Percentiles rank a stretch among this genome's conserved stretches.
phyloP scores from a whole-genome alignment of 2,888 invertebrate species.

The Fragum fragum region DNA sequence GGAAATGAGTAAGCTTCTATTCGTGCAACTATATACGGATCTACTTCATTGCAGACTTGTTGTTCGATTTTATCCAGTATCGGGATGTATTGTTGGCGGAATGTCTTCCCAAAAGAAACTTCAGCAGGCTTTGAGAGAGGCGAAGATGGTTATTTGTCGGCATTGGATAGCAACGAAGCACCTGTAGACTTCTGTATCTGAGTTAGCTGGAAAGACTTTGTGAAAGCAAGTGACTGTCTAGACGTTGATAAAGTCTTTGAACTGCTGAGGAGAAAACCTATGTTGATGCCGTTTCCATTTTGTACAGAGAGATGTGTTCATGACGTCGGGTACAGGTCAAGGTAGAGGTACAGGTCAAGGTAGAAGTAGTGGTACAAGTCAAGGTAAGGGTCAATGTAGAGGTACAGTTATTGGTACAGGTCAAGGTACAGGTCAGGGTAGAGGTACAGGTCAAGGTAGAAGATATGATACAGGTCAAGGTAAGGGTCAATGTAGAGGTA shows the following conservation, averaged over 20 bases:
- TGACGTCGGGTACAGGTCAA: no score
- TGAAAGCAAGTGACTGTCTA: slow-evolving; percentile 33
- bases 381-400: no score
- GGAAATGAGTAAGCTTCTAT: slow-evolving; percentile 34
- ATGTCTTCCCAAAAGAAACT: slow-evolving; percentile 31
- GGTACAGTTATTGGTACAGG: no score
- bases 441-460: no score
- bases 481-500: no score
- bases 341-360: no score
- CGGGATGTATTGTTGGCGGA: slow-evolving; percentile 46
- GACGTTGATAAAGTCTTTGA: slow-evolving; percentile 20
- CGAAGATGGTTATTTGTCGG: slow-evolving; percentile 42
- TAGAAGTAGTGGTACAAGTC: no score
- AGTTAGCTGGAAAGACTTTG: slow-evolving; percentile 26
- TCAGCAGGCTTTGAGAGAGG: slow-evolving; percentile 42
- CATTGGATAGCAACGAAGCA: slow-evolving; percentile 32
- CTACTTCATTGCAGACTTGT: slow-evolving; percentile 42
- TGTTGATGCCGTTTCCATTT: slow-evolving; percentile 47
- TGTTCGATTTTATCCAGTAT: slow-evolving; percentile 56
- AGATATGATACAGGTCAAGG: no score
- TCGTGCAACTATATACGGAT: slow-evolving; percentile 60
- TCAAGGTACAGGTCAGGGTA: no score
- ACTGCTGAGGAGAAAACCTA: slow-evolving; percentile 32
- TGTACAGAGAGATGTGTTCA: slow-evolving; percentile 19
- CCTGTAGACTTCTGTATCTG: slow-evolving; percentile 48